A percentile compares a stretch with the other conserved stretches of the same genome.
phyloP scores from a whole-genome alignment of 1,140 invertebrate species.

The Drosophila novamexicana region DNA sequence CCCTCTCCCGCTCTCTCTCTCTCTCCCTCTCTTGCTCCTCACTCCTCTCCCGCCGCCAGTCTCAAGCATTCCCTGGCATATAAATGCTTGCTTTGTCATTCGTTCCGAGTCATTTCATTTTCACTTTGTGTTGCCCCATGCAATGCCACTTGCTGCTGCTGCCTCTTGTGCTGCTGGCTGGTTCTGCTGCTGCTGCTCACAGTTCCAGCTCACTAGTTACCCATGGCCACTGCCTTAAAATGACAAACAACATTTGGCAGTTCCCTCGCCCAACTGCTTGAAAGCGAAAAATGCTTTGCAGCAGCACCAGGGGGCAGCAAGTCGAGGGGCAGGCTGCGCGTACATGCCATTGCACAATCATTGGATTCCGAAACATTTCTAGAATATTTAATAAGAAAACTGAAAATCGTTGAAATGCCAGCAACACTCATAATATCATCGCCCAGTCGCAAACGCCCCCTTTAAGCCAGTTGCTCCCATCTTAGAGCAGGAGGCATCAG shows the following conservation, averaged over 20 bases:
- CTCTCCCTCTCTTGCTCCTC: background rate
- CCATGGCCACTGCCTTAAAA: slow-evolving; percentile 77
- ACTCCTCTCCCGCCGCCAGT: slow-evolving; percentile 17
- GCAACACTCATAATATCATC: slow-evolving; percentile 79
- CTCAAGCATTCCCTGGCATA: slow-evolving; percentile 58
- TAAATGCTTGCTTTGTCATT: slow-evolving; percentile 82
- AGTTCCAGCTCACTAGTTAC: slow-evolving; percentile 82
- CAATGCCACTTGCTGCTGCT: slow-evolving; percentile 37
- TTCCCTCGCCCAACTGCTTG: slow-evolving; percentile 35
- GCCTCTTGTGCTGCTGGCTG: background rate
- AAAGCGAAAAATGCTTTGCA: slow-evolving; percentile 74
- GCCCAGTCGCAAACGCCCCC: slow-evolving; percentile 13
- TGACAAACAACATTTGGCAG: slow-evolving; percentile 79
- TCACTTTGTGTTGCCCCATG: slow-evolving; percentile 75
- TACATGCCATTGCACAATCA: slow-evolving; percentile 83
- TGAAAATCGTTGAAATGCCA: slow-evolving; percentile 83
- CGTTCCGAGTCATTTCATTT: slow-evolving; percentile 82
- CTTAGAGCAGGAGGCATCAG: slow-evolving; percentile 3
- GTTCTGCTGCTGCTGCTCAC: slow-evolving; percentile 48
- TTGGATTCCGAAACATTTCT: slow-evolving; percentile 83
- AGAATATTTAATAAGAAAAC: slow-evolving; percentile 83
- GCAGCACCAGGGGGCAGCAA: background rate
- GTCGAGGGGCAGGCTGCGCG: slow-evolving; percentile 44
- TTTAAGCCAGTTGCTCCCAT: background rate
- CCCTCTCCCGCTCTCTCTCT: slow-evolving; percentile 3